Conservation (phyloP, 2,888 invertebrate species). For the Sinohyriopsis cumingii region DNA sequence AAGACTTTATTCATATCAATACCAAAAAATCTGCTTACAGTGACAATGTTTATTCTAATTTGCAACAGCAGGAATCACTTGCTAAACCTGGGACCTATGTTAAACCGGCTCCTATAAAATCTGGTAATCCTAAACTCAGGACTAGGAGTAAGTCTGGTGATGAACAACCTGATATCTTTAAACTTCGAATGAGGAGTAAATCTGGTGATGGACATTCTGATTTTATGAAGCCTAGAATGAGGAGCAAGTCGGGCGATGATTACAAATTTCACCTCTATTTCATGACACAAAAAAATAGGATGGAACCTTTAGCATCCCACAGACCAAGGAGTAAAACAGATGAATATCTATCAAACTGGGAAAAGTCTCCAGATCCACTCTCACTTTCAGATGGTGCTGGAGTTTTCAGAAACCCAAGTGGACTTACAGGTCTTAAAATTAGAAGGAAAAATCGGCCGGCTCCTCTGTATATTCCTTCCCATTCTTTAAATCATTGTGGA, state of each 20-base stretch:
- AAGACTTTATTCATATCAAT: slow-evolving; percentile 15
- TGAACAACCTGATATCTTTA: background rate
- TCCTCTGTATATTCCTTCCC: slow-evolving; percentile 72
- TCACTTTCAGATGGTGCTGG: slow-evolving; percentile 78
- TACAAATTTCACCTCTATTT: slow-evolving; percentile 54
- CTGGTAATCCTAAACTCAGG: slow-evolving; percentile 1
- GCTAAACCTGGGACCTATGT: slow-evolving; percentile 17
- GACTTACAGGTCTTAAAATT: slow-evolving; percentile 62
- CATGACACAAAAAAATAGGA: slow-evolving; percentile 56
- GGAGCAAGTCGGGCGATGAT: slow-evolving; percentile 63
- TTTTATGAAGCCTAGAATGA: slow-evolving; percentile 38
- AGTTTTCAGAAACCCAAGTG: slow-evolving; percentile 85
- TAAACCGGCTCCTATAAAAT: slow-evolving; percentile 17
- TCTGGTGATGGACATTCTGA: background rate
- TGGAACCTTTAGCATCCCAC: slow-evolving; percentile 48
- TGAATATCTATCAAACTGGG: slow-evolving; percentile 42
- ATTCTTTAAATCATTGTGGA: slow-evolving; percentile 69
- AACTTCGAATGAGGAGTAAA: slow-evolving; percentile 1
- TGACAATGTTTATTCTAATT: slow-evolving; percentile 18
- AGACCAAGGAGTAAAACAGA: slow-evolving; percentile 49
- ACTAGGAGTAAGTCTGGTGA: slow-evolving; percentile 2
- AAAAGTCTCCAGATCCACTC: slow-evolving; percentile 42
- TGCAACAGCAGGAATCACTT: slow-evolving; percentile 16
- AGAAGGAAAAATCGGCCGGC: slow-evolving; percentile 71
- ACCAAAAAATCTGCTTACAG: background rate